phyloP scores from a whole-genome alignment of 2,113 vertebrate genomes.

The Nansenia antarctica region DNA sequence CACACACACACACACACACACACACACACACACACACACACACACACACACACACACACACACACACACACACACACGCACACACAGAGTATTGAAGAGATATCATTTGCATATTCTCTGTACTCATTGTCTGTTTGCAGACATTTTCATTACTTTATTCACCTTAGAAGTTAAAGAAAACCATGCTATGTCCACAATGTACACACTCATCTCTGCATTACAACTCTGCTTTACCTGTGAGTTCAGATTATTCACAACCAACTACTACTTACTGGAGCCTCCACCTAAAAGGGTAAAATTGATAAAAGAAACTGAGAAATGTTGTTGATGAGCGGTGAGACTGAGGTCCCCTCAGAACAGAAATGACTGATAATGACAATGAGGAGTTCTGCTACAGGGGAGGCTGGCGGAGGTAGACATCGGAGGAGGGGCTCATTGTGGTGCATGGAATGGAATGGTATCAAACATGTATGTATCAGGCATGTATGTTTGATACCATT shows the following conservation, averaged over 20 bases:
- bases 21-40: conserved; percentile 13
- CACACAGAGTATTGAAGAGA: background rate
- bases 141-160: background rate
- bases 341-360: background rate
- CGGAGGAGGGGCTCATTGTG: too few relatives aligned
- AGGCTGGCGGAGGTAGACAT: too few relatives aligned
- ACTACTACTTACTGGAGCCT: conserved; percentile 65
- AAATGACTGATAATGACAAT: background rate
- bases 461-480: too few relatives aligned
- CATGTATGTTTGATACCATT: too few relatives aligned
- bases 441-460: too few relatives aligned
- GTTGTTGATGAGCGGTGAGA: background rate
- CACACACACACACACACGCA: conserved; percentile 7
- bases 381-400: background rate
- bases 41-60: conserved; percentile 37
- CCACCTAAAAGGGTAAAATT: conserved; percentile 60
- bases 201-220: conserved; percentile 22
- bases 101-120: conserved; percentile 20
- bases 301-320: conserved; percentile 24
- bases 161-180: background rate
- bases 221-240: conserved; percentile 47
- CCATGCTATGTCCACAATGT: conserved; percentile 39
- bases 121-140: background rate
- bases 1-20: background rate
- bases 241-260: conserved; percentile 30